A percentile compares a stretch with the other conserved stretches of the same genome.
Conservation (phyloP, 2,797 vertebrate species). For the Mus caroli region DNA sequence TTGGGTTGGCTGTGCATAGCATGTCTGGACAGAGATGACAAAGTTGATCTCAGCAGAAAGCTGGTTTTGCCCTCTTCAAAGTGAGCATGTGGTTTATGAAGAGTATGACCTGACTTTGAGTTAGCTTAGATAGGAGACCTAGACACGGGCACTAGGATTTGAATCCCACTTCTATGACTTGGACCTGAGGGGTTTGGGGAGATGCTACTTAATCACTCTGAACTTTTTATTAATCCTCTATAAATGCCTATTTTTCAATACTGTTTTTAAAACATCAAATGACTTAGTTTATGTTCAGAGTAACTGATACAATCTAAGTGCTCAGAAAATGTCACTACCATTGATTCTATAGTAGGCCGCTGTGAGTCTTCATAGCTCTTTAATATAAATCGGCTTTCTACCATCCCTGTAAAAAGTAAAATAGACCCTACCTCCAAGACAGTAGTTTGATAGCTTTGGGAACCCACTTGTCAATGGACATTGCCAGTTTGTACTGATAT, state of each 20-base stretch:
- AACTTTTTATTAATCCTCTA: conserved; percentile 21
- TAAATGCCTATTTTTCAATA: neutral
- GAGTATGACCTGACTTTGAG: neutral
- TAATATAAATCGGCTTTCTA: neutral
- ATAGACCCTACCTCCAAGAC: neutral
- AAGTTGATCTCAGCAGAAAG: conserved; percentile 26
- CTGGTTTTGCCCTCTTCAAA: conserved; percentile 19
- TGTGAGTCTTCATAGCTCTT: conserved; percentile 16
- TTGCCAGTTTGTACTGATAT: neutral
- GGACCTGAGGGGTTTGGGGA: conserved; percentile 52
- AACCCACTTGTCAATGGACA: neutral
- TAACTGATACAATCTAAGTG: neutral
- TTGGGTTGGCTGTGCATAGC: neutral
- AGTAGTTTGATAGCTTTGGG: neutral
- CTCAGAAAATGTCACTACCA: neutral
- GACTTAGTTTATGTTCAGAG: conserved; percentile 23
- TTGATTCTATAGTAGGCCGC: conserved; percentile 11
- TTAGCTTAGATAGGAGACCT: neutral
- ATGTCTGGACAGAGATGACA: neutral
- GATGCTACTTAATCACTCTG: conserved; percentile 25
- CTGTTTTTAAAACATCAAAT: conserved; percentile 58
- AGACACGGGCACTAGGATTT: neutral
- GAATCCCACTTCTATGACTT: conserved; percentile 19
- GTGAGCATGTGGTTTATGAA: neutral
- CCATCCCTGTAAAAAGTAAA: neutral